Evolutionary conservation across 2,113 vertebrate genomes (phyloP), one percentile per base, ranked within the genome.

Genomic region (Bubalus kerabau): DNA sequence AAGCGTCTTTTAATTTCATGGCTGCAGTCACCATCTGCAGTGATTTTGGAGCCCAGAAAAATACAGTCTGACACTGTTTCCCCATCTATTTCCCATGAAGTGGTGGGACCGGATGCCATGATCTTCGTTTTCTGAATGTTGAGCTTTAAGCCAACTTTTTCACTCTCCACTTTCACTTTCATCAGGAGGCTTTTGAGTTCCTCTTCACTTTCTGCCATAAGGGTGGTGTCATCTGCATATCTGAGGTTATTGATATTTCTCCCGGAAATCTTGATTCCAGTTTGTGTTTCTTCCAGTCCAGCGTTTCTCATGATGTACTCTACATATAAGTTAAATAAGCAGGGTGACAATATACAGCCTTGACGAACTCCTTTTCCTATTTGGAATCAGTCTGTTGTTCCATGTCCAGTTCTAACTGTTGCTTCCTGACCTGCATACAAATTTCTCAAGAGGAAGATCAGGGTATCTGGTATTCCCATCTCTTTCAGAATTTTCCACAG

Each of bases 251-350:
- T 21, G 64, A 67, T 36, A 67, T 36, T 67, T 67, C 64, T 67
- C 32, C 8, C 0, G 0, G 7, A 4, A 67, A 2, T 21, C 32
- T 36, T 67, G 64, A 19, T 67, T 36, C 32, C 32, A 67, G 64
- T 32, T 32, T 67, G 32, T 36, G 17, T 32, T 67, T 67, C 64
- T 19, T 67, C 64, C 64, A 67, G 32, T 2, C 32, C 17, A 10
- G 8, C 2, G 17, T 67, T 67, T 36, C 64, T 36, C 64, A 11
- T 11, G 4, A 36, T 36, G n/a, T 67, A 36, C 64, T 36, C 64
- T 67, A 17, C n/a, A 67, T n/a, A 5, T 5, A 36, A 36, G 64
- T 36, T 67, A 36, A 67, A 67, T 4, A 36, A 67, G 64, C 17
- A 67, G n/a, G 64, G 64, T 36, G n/a, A 36, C 64, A 67, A 36